phyloP scores from a whole-genome alignment of 2,113 vertebrate genomes.

The Cepphus grylle region DNA sequence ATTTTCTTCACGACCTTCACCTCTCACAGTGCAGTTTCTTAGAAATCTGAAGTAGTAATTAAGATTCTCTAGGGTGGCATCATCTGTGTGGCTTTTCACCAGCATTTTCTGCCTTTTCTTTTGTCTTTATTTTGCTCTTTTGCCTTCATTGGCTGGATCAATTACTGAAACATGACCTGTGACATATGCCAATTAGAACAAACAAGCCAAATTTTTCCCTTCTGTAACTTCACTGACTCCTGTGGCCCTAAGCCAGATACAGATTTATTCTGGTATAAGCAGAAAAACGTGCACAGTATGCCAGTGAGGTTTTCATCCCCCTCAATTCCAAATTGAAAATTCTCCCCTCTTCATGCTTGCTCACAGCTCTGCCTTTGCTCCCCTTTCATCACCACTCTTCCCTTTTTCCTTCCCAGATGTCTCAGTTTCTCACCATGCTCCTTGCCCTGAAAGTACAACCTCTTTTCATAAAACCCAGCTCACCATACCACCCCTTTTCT shows the following conservation, averaged over 20 bases:
- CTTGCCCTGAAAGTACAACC: background rate
- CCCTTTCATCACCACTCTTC: background rate
- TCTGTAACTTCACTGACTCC: background rate
- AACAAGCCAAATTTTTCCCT: background rate
- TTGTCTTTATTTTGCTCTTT: background rate
- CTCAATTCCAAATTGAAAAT: background rate
- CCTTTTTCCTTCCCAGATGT: background rate
- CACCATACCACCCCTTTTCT: background rate
- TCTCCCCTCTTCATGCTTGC: background rate
- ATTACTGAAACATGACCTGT: background rate
- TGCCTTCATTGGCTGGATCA: background rate
- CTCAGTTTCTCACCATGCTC: background rate
- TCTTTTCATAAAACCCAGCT: background rate
- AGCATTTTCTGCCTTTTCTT: background rate
- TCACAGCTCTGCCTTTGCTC: background rate
- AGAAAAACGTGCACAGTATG: rapidly evolving
- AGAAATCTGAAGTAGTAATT: background rate
- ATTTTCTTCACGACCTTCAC: background rate
- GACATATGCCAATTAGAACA: background rate
- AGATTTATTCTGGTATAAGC: background rate
- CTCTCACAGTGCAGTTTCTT: background rate
- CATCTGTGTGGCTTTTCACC: background rate
- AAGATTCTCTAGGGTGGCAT: background rate
- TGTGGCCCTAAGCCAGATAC: background rate
- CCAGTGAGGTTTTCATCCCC: background rate